Base-by-base conservation (phyloP, 2,888 invertebrate genomes). In the Cosmia trapezina region DNA sequence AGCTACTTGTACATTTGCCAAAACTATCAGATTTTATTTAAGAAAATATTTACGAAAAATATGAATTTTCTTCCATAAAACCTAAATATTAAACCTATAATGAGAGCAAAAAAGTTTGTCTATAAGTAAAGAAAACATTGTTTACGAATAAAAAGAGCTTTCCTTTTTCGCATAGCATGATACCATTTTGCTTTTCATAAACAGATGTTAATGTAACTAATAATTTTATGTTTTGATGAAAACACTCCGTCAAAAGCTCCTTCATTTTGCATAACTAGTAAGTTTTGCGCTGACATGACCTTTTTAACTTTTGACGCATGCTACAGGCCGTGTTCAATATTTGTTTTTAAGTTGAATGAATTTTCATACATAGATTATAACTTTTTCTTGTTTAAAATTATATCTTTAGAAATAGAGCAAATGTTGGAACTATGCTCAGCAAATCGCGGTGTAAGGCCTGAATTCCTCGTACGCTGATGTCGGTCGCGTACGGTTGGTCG, bases 211-310 rank as follows among this genome's bases (percentile, higher is more conserved):
- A 41, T 22, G 41, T 53, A 28, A 45, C 17, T 22, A 63, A 54
- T 53, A 28, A 70, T 64, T 45, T 56, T 14, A 47, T 78, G 51
- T 76, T 71, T 65, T 65, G 12, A 45, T 43, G n/a, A 45, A 60
- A 76, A 61, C 33, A 51, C 64, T 78, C 79, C 61, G 51, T 65
- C 51, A 78, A 56, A 78, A 22, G 9, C 22, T 51, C 11, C 11
- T 37, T 33, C 12, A 43, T 64, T 65, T 78, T 54, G 37, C 11
- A 33, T 43, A 22, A 22, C 41, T 33, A 19, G 4, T 37, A 0
- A 37, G 9, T 54, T 28, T 5, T 47, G 14, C 43, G 19, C 11
- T 11, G 64, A 57, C 43, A 6, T 56, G 33, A 57, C 76, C 66
- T 65, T 63, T 62, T 73, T 5, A 57, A 43, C 47, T 33, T 56